Conservation (phyloP, 1,140 invertebrate genomes). For the Cyphomyrmex costatus region DNA sequence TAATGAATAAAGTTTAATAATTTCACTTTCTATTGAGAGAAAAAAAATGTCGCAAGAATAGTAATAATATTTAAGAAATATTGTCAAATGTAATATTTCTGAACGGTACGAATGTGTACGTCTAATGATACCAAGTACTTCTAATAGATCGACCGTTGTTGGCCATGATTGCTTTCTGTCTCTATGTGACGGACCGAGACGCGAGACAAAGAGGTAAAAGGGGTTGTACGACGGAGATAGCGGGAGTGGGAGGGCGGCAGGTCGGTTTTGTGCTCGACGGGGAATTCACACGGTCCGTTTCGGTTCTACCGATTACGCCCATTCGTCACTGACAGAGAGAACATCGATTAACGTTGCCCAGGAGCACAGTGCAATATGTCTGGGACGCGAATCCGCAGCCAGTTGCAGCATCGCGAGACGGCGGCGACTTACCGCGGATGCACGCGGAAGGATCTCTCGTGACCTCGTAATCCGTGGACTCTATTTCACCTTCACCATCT, state of each 20-base stretch:
- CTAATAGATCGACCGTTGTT: constrained; percentile 50
- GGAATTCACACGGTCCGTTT: constrained; percentile 81
- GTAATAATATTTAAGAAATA: not conserved
- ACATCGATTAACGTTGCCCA: constrained; percentile 79
- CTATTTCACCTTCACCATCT: constrained; percentile 65
- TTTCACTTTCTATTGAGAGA: not conserved
- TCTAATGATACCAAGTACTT: not conserved
- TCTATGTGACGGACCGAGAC: constrained; percentile 25
- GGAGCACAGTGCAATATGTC: constrained; percentile 75
- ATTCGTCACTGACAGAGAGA: constrained; percentile 79
- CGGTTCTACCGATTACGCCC: constrained; percentile 80
- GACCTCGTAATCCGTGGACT: constrained; percentile 69
- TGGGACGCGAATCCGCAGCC: constrained; percentile 72
- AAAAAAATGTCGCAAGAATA: not conserved
- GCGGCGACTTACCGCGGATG: constrained; percentile 71
- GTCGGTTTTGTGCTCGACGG: constrained; percentile 71
- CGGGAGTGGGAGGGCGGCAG: constrained; percentile 26
- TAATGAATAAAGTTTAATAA: not conserved
- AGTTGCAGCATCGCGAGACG: constrained; percentile 66
- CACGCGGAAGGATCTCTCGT: constrained; percentile 75
- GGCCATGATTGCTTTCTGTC: constrained; percentile 54
- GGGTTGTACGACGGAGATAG: constrained; percentile 34
- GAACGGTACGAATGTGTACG: not conserved
- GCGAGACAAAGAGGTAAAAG: constrained; percentile 48
- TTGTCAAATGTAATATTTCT: not conserved